Conservation (phyloP, 2,888 invertebrate genomes). For the Globia sparganii region DNA sequence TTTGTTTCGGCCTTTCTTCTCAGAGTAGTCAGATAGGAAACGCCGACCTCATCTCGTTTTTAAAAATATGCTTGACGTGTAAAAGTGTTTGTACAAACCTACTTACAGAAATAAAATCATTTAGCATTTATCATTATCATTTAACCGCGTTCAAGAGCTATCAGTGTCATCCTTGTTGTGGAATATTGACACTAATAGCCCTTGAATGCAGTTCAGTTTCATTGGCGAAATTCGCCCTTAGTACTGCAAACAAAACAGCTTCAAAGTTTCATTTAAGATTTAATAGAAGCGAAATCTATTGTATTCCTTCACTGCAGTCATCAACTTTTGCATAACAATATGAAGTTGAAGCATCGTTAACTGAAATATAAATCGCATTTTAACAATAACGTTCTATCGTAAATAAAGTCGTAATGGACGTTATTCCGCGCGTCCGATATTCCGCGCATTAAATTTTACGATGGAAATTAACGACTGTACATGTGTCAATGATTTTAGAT, state of each 20-base stretch:
- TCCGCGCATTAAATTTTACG: constrained; percentile 64
- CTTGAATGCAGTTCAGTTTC: not conserved
- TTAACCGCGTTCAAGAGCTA: no score
- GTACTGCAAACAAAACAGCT: constrained; percentile 8
- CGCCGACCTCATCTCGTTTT: no score
- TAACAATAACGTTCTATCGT: constrained; percentile 52
- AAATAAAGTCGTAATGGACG: constrained; percentile 56
- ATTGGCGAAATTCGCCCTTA: not conserved
- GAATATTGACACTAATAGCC: no score
- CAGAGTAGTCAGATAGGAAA: no score
- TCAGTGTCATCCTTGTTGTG: no score
- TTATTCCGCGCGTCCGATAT: constrained; percentile 36
- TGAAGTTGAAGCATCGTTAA: constrained; percentile 48
- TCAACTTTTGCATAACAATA: constrained; percentile 59
- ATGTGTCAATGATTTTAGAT: constrained; percentile 65
- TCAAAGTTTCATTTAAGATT: constrained; percentile 25
- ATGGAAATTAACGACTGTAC: constrained; percentile 64
- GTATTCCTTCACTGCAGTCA: constrained; percentile 30
- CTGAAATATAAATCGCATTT: constrained; percentile 51
- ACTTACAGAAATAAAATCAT: no score
- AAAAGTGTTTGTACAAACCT: no score
- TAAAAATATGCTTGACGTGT: no score
- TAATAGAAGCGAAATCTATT: constrained; percentile 21
- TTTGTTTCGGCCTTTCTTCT: no score
- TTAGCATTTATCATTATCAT: no score